phyloP scores from a whole-genome alignment of 2,797 vertebrate genomes.

The Lagocephalus sceleratus region DNA sequence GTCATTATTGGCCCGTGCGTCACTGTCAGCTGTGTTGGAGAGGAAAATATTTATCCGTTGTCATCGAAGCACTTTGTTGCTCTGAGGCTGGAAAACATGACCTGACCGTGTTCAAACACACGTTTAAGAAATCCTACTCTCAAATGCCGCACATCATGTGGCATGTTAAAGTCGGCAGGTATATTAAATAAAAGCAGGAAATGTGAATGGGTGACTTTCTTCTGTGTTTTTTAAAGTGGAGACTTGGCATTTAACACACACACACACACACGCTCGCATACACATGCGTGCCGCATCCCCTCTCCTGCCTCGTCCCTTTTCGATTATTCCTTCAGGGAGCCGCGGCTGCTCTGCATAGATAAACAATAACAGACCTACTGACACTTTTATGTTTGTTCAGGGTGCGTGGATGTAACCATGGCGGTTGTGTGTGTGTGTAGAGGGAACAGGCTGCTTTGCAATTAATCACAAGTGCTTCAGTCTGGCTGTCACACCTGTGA shows the following conservation, averaged over 20 bases:
- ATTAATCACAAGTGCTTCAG: conserved; percentile 20
- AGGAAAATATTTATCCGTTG: conserved; percentile 13
- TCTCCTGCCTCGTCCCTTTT: conserved; percentile 31
- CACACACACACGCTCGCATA: background rate
- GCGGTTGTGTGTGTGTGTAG: conserved; percentile 2
- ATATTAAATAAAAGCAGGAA: conserved; percentile 52
- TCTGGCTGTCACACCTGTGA: conserved; percentile 67
- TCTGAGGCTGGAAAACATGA: conserved; percentile 10
- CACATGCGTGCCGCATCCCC: conserved; percentile 10
- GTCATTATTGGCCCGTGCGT: background rate
- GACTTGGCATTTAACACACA: background rate
- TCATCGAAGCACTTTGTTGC: conserved; percentile 1
- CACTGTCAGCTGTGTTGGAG: background rate
- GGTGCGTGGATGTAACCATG: conserved; percentile 55
- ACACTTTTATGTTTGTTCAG: conserved; percentile 63
- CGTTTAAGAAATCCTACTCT: conserved; percentile 28
- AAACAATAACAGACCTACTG: conserved; percentile 64
- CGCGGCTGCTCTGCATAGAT: conserved; percentile 34
- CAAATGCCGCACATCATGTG: conserved; percentile 36
- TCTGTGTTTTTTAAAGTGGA: conserved; percentile 2
- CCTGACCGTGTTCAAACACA: conserved; percentile 11
- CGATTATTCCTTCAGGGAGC: conserved; percentile 42
- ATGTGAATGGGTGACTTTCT: conserved; percentile 20
- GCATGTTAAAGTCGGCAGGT: conserved; percentile 39
- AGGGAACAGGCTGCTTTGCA: conserved; percentile 8